Evolutionary conservation across 30 jellyfish, hydroid and myxozoan species (phyloP).

Genomic region (Aurelia aurita complex sp. Pacific): DNA sequence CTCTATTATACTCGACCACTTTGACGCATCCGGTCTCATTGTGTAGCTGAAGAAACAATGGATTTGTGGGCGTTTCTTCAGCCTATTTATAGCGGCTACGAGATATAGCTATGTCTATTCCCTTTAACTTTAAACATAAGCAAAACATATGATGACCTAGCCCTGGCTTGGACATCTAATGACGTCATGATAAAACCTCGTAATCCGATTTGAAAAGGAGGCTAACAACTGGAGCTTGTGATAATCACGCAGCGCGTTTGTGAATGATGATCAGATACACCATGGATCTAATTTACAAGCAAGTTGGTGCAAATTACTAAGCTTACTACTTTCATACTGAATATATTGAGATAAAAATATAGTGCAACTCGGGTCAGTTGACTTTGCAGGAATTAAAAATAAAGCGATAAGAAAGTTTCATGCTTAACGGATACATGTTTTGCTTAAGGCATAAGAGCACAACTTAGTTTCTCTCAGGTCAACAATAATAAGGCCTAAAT

Average conservation of each 20-base stretch:
- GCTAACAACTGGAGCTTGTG: neutral
- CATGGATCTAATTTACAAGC: neutral
- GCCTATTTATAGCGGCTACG: too few relatives aligned
- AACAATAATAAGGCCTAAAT: slow-evolving; percentile 4
- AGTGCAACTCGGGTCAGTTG: slow-evolving; percentile 54
- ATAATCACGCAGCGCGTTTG: neutral
- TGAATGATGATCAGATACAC: neutral
- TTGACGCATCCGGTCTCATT: too few relatives aligned
- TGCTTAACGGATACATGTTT: slow-evolving; percentile 25
- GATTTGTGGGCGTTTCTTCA: too few relatives aligned
- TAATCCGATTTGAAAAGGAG: slow-evolving; percentile 21
- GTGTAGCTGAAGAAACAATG: too few relatives aligned
- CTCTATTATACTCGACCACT: too few relatives aligned
- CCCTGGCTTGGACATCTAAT: neutral
- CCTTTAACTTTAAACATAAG: neutral
- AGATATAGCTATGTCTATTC: too few relatives aligned
- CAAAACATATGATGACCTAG: neutral
- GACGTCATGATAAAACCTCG: neutral
- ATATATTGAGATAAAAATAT: neutral
- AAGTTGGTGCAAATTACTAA: slow-evolving; percentile 17
- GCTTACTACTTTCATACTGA: slow-evolving; percentile 5
- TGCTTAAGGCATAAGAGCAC: slow-evolving; percentile 13
- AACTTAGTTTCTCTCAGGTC: slow-evolving; percentile 19
- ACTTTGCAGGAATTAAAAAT: slow-evolving; percentile 27
- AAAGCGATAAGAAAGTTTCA: slow-evolving; percentile 36